Evolutionary conservation across 2,113 vertebrate species (phyloP).

Genomic region (Nannobrachium achirus): DNA sequence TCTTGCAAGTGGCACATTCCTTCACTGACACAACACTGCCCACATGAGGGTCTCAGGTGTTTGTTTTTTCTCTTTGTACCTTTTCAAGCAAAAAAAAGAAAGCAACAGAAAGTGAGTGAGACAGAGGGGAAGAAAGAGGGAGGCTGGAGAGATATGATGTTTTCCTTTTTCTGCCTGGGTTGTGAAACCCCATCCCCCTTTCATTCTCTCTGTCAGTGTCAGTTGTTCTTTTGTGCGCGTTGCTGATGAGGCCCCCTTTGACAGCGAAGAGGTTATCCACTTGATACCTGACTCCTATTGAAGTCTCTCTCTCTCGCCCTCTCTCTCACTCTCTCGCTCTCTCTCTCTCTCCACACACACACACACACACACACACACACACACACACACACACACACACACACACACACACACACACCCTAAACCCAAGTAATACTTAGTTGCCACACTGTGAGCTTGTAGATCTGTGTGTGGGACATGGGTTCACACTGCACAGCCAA

Average conservation of each 20-base stretch:
- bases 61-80: constrained; percentile 63
- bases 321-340: too few relatives aligned
- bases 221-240: constrained; percentile 70
- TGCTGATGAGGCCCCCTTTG: constrained; percentile 64
- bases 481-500: too few relatives aligned
- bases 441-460: too few relatives aligned
- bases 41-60: constrained; percentile 64
- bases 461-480: too few relatives aligned
- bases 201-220: constrained; percentile 73
- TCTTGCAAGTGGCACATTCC: constrained; percentile 62
- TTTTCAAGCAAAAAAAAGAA: constrained; percentile 51
- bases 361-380: constrained; percentile 17
- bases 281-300: constrained; percentile 75
- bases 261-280: constrained; percentile 68
- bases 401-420: background rate
- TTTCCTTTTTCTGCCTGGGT: constrained; percentile 70
- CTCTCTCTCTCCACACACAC: constrained; percentile 28
- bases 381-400: too few relatives aligned
- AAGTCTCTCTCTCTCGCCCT: constrained; percentile 37
- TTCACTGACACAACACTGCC: constrained; percentile 58
- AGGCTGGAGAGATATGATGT: constrained; percentile 53
- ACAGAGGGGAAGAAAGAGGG: constrained; percentile 37
- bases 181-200: constrained; percentile 78
- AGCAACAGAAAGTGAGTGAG: constrained; percentile 54
- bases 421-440: too few relatives aligned